Evolutionary conservation across 2,888 invertebrate species (phyloP).

Genomic region (Odontothrips loti): DNA sequence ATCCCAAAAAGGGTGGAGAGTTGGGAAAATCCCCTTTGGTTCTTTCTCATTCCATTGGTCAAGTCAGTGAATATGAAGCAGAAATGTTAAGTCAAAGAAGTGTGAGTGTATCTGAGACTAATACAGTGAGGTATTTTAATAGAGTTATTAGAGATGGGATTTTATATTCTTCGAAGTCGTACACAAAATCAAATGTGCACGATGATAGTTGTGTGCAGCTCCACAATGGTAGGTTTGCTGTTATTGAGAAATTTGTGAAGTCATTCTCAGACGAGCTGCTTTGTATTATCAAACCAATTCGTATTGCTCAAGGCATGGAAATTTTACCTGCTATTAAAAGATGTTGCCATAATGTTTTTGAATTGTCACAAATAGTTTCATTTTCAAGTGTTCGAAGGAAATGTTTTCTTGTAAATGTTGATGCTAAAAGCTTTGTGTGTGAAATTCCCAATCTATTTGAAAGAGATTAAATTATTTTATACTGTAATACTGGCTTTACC

Average conservation of each 20-base stretch:
- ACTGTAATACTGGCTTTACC: no score
- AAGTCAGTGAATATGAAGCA: background rate
- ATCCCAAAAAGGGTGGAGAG: background rate
- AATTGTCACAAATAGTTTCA: background rate
- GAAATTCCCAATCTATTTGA: background rate
- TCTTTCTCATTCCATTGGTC: background rate
- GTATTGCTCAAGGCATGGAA: background rate
- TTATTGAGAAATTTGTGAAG: background rate
- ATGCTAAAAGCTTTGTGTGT: background rate
- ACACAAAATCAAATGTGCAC: background rate
- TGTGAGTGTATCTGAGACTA: background rate
- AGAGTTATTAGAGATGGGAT: background rate
- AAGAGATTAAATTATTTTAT: background rate
- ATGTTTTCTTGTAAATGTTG: background rate
- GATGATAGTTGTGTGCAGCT: background rate
- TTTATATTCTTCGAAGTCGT: background rate
- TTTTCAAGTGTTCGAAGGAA: background rate
- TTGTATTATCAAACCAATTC: background rate
- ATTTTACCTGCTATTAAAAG: background rate
- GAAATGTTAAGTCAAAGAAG: background rate
- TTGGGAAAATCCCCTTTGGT: background rate
- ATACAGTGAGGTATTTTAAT: background rate
- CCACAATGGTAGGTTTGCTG: background rate
- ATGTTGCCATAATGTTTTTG: background rate
- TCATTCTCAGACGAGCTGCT: background rate